These are phyloP conservation scores for Varecia variegata DNA, from an alignment of 2,797 vertebrate species.

Conservation along the genomic window DNA sequence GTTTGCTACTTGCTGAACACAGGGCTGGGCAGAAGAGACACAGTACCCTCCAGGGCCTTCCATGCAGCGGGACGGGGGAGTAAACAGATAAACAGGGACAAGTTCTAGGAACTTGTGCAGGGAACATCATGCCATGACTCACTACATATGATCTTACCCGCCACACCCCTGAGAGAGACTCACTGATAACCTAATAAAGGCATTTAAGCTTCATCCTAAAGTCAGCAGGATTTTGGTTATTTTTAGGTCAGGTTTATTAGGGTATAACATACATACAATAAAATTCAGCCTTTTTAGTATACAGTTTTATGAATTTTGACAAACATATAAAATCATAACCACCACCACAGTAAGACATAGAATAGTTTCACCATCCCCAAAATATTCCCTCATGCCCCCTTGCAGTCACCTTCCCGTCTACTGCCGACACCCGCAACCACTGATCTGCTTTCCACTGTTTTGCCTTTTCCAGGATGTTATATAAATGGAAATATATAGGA, in stretches of 20 bases:
- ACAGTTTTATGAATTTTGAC: not conserved
- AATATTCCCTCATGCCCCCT: not conserved
- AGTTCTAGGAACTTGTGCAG: not conserved
- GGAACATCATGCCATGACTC: not conserved
- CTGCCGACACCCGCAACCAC: not conserved
- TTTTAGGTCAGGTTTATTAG: not conserved
- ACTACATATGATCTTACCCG: not conserved
- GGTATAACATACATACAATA: not conserved
- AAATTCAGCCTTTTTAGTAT: not conserved
- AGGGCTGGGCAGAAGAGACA: not conserved
- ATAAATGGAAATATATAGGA: not conserved
- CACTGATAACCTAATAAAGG: not conserved
- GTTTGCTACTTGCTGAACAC: not conserved
- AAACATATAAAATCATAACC: not conserved
- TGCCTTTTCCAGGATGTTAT: not conserved
- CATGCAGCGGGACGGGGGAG: not conserved
- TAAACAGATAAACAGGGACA: not conserved
- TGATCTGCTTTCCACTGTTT: not conserved
- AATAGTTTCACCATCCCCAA: not conserved
- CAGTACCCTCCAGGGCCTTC: not conserved
- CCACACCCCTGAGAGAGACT: not conserved
- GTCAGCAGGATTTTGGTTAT: not conserved
- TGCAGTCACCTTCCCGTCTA: not conserved
- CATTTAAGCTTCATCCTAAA: not conserved
- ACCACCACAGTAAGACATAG: not conserved